Evolutionary conservation across 2,888 invertebrate genomes (phyloP), one percentile per base, ranked within the genome.

Genomic region (Oligia latruncula): DNA sequence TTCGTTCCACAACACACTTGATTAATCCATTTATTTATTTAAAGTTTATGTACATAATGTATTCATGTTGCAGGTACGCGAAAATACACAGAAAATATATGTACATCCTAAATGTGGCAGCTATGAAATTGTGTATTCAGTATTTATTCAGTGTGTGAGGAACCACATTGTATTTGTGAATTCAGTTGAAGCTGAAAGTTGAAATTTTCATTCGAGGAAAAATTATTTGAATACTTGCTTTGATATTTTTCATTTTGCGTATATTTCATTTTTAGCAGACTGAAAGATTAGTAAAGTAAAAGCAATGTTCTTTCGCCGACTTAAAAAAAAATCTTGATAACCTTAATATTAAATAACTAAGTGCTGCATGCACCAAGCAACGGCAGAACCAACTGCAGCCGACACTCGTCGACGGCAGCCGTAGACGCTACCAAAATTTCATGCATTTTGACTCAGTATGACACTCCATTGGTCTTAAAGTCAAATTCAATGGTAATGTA

Each of bases 41-140:
- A 73, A 85, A 64, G 13, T 43, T 60, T 73, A 35, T 68, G 55
- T 64, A 55, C 43, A 65, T 77, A 49, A 29, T 58, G n/a, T 58
- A 60, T 66, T 35, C 77, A 77, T 62, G 60, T 67, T 20, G 15
- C 58, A 62, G 46, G 66, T 80, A 81, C 35, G 46, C 55, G 66
- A 67, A 71, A 62, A 71, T 71, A 82, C 40, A 66, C 58, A 46
- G 52, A 70, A 80, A 81, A 82, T 74, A 76, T 82, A 82, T 86
- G 77, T 82, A 82, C 86, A 83, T 86, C 66, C 40, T 55, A 65
- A 77, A 77, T 72, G 58, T 65, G 71, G 87, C 74, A 86, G 75
- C 58, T 76, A 74, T 74, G 60, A 65, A 83, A 84, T 84, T 83
- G 79, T 87, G 70, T 70, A 84, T 86, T 84, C 70, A 35, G 35